Percentiles rank a stretch among this genome's conserved stretches.
Evolutionary conservation across 2,113 vertebrate genomes (phyloP).

Genomic region (Sorex araneus): DNA sequence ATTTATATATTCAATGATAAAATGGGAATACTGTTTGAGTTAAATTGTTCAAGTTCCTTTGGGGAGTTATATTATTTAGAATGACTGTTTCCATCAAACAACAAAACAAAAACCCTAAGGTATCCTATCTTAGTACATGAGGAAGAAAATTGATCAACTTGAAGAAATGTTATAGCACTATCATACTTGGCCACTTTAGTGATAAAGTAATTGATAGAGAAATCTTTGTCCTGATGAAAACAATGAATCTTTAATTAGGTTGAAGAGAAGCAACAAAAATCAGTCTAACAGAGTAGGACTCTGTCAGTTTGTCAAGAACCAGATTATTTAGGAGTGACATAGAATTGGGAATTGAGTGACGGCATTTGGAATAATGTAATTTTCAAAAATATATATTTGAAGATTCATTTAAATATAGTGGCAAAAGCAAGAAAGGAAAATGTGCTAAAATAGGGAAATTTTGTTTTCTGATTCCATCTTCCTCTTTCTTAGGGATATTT

Average conservation of each 20-base stretch:
- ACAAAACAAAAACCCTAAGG: background rate
- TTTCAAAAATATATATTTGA: conserved; percentile 38
- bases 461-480: background rate
- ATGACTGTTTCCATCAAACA: background rate
- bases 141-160: background rate
- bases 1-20: background rate
- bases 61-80: background rate
- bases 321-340: conserved; percentile 47
- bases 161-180: conserved; percentile 25
- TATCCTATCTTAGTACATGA: background rate
- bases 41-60: background rate
- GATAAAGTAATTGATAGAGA: conserved; percentile 25
- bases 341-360: conserved; percentile 13
- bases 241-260: conserved; percentile 73
- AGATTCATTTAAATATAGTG: background rate
- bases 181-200: background rate
- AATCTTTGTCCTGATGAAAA: conserved; percentile 40
- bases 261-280: background rate
- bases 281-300: background rate
- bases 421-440: background rate
- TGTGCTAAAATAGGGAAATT: background rate
- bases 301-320: conserved; percentile 61
- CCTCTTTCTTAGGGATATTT: background rate
- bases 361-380: conserved; percentile 57
- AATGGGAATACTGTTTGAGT: background rate